Evolutionary conservation across 2,888 invertebrate species (phyloP), one percentile per base, ranked within the genome.

Genomic region (Gortyna flavago): DNA sequence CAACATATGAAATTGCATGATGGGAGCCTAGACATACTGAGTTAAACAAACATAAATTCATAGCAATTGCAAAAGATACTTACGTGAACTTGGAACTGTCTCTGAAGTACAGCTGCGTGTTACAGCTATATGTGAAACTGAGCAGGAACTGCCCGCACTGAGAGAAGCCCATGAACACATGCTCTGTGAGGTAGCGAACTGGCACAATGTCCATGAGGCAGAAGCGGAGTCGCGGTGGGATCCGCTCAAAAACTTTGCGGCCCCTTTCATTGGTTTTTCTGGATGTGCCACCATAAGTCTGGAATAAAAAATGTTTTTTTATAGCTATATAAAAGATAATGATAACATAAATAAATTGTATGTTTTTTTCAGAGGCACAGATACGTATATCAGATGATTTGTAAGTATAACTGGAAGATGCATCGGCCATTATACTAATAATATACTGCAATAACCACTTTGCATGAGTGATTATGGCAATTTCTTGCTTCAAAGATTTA

Each of bases 131-230:
- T 1, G 98, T 99, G 94, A 99, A 99, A 84, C 99, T 99, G 88
- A 99, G 97, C 85, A 99, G 97, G 96, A 98, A 99, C 95, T 99
- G 98, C 25, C 99, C 99, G 94, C 99, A 99, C 89, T 98, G 98
- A n/a, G 99, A 99, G 92, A 99, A 98, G 13, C 99, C 99, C 98
- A 99, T 98, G 92, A 99, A 98, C 85, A 99, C 98, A 94, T 99
- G 99, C 86, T 99, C 99, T 89, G 96, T 94, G 75, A 97, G 93
- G 89, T 96, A 97, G 65, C 95, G 95, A 87, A 94, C 95, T 29
- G 97, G 97, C 77, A 97, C 97, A 70, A 97, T 97, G 88, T 97
- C 97, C 96, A 97, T 97, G 81, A 97, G 97, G 90, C 97, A 97
- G 90, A 97, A 97, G 61, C 97, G 95, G 80, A 97, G 93, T 84